phyloP scores from a whole-genome alignment of 1,140 invertebrate species.

The Dinothrombium tinctorium region DNA sequence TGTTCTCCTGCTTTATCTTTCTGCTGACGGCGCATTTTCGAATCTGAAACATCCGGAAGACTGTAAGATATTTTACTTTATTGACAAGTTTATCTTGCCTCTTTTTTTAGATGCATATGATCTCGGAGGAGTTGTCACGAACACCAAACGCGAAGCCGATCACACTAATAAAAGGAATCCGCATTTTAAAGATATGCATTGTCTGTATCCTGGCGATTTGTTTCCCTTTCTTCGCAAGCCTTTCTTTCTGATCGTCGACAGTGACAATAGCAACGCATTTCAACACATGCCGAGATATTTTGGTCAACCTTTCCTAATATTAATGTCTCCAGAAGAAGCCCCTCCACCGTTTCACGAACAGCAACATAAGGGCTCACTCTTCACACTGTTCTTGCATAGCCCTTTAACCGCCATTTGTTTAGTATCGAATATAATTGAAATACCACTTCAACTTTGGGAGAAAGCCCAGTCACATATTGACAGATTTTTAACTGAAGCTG shows the following conservation, averaged over 20 bases:
- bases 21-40: slow-evolving; percentile 74
- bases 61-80: slow-evolving; percentile 3
- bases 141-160: slow-evolving; percentile 17
- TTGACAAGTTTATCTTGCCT: not conserved
- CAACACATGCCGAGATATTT: slow-evolving; percentile 75
- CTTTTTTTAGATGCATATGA: slow-evolving; percentile 51
- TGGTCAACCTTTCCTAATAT: slow-evolving; percentile 73
- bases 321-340: slow-evolving; percentile 77
- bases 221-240: slow-evolving; percentile 75
- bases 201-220: slow-evolving; percentile 71
- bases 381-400: slow-evolving; percentile 81
- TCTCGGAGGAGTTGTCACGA: slow-evolving; percentile 66
- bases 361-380: slow-evolving; percentile 70
- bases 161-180: not conserved
- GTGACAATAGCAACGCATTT: slow-evolving; percentile 82
- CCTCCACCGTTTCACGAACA: slow-evolving; percentile 63
- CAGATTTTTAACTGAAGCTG: slow-evolving; percentile 67
- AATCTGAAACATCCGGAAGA: slow-evolving; percentile 48
- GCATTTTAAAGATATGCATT: slow-evolving; percentile 14
- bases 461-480: slow-evolving; percentile 65
- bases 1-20: slow-evolving; percentile 72
- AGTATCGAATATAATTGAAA: slow-evolving; percentile 61
- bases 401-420: slow-evolving; percentile 78
- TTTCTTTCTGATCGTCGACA: slow-evolving; percentile 77
- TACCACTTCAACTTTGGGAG: slow-evolving; percentile 66